Base-by-base conservation (phyloP, 2,797 vertebrate genomes). In the Pogonophryne albipinna region DNA sequence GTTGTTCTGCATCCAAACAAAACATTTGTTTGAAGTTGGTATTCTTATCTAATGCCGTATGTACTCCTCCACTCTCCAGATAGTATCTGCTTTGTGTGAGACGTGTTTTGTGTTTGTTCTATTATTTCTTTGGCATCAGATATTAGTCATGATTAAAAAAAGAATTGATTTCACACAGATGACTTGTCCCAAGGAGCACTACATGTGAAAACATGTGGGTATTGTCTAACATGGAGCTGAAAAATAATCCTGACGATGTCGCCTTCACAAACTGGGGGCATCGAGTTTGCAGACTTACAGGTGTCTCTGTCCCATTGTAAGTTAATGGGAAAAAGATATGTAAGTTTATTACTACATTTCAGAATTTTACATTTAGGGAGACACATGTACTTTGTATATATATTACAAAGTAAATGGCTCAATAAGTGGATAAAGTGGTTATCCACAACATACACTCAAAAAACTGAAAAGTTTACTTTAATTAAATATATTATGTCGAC, bases 1-100 rank as follows among this genome's bases (percentile, higher is more conserved):
- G 62, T 47, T 23, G 15, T 44, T 78, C 52, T 62, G n/a, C 20
- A 12, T 45, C 17, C 34, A 38, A 38, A 46, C 23, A 38, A 71
- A 61, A 2, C 44, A 6, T 17, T 23, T 11, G 55, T 58, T 45
- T 11, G 17, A 34, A 45, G 34, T 27, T 7, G 42, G n/a, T 23
- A 60, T 71, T 62, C 10, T 38, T 41, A 20, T 74, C 31, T 31
- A 17, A 55, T 6, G 2, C 49, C 13, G 19, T 38, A 8, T 63
- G 4, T 1, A 16, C 61, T 69, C 56, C 58, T 14, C 42, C 51
- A 34, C 12, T 19, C 16, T 42, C 44, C 17, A 51, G 16, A 51
- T 53, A 17, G 17, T 20, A 38, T 57, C 4, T 1, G 45, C 49
- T 45, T 17, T 55, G 44, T 45, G 20, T 38, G 44, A 69, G 19